A percentile compares a stretch with the other conserved stretches of the same genome.
These are phyloP conservation scores for Liposcelis brunnea DNA, from an alignment of 2,888 invertebrate genomes.

Conservation along the genomic window DNA sequence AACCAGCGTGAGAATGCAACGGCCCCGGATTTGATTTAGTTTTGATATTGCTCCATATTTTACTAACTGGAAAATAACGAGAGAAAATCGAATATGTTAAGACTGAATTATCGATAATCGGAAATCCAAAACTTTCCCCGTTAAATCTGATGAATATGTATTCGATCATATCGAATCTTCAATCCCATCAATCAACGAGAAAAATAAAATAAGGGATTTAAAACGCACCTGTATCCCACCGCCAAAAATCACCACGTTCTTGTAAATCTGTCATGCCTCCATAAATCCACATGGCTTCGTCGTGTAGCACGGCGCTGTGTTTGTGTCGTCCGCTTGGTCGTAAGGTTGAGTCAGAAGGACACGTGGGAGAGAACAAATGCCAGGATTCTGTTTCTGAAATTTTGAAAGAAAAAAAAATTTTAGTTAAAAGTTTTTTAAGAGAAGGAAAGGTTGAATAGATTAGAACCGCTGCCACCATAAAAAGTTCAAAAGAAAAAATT, in stretches of 20 bases:
- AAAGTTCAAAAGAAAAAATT: too few relatives aligned
- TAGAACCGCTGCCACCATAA: neutral
- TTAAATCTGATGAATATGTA: neutral
- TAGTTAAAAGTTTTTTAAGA: conserved; percentile 7
- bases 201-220: too few relatives aligned
- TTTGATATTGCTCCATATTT: conserved; percentile 46
- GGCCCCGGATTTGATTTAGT: conserved; percentile 47
- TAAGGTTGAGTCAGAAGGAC: conserved; percentile 9
- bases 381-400: conserved; percentile 72
- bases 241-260: conserved; percentile 60
- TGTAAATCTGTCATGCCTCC: conserved; percentile 77
- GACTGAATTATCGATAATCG: neutral
- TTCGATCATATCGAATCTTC: too few relatives aligned
- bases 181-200: too few relatives aligned
- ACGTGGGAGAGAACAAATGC: conserved; percentile 37
- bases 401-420: conserved; percentile 16
- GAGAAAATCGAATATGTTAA: conserved; percentile 10
- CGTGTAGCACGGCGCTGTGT: conserved; percentile 66
- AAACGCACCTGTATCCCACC: conserved; percentile 51
- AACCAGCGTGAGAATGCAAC: conserved; percentile 61
- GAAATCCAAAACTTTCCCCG: neutral
- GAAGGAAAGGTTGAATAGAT: neutral
- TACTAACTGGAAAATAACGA: conserved; percentile 32
- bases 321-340: conserved; percentile 60
- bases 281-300: conserved; percentile 66